Percentiles rank a stretch among this genome's conserved stretches.
Evolutionary conservation across 2,888 invertebrate species (phyloP).

Genomic region (Alentia gelatinosa): DNA sequence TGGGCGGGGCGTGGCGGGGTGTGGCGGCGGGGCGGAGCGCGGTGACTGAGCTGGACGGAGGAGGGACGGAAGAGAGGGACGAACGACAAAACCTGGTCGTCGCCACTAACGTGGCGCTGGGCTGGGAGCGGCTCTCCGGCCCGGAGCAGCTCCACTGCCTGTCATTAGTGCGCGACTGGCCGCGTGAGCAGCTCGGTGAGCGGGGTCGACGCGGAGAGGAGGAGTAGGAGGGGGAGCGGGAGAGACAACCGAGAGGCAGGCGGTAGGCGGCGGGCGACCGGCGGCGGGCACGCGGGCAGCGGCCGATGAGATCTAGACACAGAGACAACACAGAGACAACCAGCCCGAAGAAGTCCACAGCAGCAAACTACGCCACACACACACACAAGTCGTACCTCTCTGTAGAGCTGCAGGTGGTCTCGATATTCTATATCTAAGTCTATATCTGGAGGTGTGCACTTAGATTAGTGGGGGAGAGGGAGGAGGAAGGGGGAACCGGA

Average conservation of each 20-base stretch:
- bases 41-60: background rate
- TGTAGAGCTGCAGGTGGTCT: too few relatives aligned
- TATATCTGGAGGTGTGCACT: background rate
- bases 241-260: background rate
- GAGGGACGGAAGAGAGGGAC: background rate
- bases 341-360: slow-evolving; percentile 1
- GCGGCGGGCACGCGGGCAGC: background rate
- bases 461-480: background rate
- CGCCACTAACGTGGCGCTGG: background rate
- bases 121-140: background rate
- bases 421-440: too few relatives aligned
- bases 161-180: background rate
- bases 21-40: background rate
- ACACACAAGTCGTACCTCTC: too few relatives aligned
- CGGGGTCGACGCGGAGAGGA: background rate
- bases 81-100: background rate
- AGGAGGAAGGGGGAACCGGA: background rate
- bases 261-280: background rate
- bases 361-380: too few relatives aligned
- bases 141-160: background rate
- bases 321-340: background rate
- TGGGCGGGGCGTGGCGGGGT: background rate
- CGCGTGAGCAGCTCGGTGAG: too few relatives aligned
- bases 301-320: background rate
- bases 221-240: background rate